A percentile compares a stretch with the other conserved stretches of the same genome.
phyloP scores from a whole-genome alignment of 2,113 vertebrate genomes.

The Phalacrocorax brasilianus region DNA sequence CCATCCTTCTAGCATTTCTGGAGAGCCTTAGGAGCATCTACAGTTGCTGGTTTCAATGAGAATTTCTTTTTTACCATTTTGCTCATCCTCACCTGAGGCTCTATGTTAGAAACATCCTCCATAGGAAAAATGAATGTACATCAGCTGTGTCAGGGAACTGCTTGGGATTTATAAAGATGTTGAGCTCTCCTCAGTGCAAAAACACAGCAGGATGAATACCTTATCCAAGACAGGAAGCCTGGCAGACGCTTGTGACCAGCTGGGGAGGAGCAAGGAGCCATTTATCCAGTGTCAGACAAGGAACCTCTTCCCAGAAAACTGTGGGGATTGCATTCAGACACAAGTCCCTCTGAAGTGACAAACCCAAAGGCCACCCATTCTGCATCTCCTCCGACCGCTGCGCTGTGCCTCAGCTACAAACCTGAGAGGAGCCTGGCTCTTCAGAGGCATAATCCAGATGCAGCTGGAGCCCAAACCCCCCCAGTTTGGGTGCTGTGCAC shows the following conservation, averaged over 20 bases:
- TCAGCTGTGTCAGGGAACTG: neutral
- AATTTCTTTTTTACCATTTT: neutral
- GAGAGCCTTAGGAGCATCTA: neutral
- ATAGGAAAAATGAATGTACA: neutral
- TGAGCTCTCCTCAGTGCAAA: neutral
- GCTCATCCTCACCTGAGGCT: neutral
- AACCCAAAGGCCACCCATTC: neutral
- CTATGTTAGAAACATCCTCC: neutral
- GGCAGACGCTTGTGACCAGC: neutral
- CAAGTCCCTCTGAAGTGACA: neutral
- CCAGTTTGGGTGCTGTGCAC: accelerated
- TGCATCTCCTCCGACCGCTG: neutral
- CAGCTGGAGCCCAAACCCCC: neutral
- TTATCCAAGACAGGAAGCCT: neutral
- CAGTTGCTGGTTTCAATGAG: neutral
- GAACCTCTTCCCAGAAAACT: neutral
- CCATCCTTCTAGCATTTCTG: neutral
- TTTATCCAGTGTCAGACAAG: neutral
- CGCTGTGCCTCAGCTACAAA: neutral
- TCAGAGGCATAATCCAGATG: neutral
- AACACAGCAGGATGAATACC: neutral
- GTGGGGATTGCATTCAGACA: neutral
- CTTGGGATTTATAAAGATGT: neutral
- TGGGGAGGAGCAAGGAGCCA: neutral
- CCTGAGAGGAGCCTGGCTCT: neutral